Evolutionary conservation across 2,113 vertebrate species (phyloP).

Genomic region (Odobenus rosmarus): DNA sequence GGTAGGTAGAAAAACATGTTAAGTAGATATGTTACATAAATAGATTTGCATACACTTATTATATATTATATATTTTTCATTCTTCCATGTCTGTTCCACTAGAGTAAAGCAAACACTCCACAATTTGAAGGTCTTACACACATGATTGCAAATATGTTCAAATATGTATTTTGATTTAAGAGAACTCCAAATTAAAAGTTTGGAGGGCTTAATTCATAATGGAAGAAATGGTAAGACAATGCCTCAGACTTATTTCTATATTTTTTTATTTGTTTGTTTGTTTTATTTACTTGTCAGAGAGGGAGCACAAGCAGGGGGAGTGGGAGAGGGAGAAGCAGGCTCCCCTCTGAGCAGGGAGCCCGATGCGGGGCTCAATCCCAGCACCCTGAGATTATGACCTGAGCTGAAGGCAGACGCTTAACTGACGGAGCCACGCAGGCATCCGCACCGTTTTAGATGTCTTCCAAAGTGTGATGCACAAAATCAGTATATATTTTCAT

Average conservation of each 20-base stretch:
- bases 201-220: neutral
- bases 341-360: too few relatives aligned
- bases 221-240: neutral
- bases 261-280: too few relatives aligned
- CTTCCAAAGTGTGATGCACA: neutral
- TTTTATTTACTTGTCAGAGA: too few relatives aligned
- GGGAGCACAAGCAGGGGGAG: too few relatives aligned
- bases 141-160: neutral
- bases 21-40: neutral
- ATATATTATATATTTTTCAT: neutral
- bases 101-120: slow-evolving; percentile 55
- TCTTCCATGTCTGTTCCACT: neutral
- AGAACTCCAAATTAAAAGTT: neutral
- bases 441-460: neutral
- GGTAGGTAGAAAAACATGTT: neutral
- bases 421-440: too few relatives aligned
- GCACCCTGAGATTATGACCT: too few relatives aligned
- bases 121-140: neutral
- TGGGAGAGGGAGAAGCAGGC: too few relatives aligned
- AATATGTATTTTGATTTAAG: neutral
- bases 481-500: neutral
- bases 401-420: too few relatives aligned
- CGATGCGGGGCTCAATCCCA: too few relatives aligned
- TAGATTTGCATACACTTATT: neutral
- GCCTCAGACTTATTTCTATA: neutral